Evolutionary conservation across 1,140 invertebrate genomes (phyloP), one percentile per base, ranked within the genome.

Genomic region (Rhagoletis pomonella): DNA sequence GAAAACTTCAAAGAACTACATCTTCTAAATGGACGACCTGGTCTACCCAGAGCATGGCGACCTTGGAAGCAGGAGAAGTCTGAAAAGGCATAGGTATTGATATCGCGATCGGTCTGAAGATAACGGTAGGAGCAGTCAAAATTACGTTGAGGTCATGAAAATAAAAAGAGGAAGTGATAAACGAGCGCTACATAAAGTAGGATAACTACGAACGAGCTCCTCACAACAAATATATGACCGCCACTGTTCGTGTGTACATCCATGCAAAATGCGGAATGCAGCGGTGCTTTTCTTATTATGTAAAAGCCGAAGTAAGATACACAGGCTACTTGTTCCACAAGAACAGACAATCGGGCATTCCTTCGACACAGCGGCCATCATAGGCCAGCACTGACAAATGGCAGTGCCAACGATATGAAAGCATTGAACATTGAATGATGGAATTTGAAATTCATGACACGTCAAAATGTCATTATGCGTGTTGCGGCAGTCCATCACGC

Each of bases 381-480:
- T 39, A 39, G 64, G 29, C 19, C 64, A 29, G 44, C 67, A 12
- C 10, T 44, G 67, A 17, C 67, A 47, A 17, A 73, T 5, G 44
- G 42, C 69, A 17, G 6, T 73, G 69, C 4, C 44, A 73, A 9
- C 69, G 17, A 47, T 17, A 17, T 73, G 69, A 73, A 73, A 12
- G 42, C 67, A n/a, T 47, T 42, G 67, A 14, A n/a, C 69, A 73
- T 73, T 73, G 10, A 12, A 73, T 14, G 69, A 73, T 73, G 9
- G 69, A 73, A 50, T 73, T 73, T 73, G 69, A 73, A 73, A 73
- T 73, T 73, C 69, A 50, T n/a, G 42, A 50, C 69, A 73, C 39
- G 69, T 73, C 69, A 73, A n/a, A 39, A 42, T 73, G 69, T 73
- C 69, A 73, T 73, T 47, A 73, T n/a, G 69, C 14, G 69, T 73